Percentiles rank a stretch among this genome's conserved stretches.
Conservation (phyloP, 2,888 invertebrate species). For the Azorinus chamasolen region DNA sequence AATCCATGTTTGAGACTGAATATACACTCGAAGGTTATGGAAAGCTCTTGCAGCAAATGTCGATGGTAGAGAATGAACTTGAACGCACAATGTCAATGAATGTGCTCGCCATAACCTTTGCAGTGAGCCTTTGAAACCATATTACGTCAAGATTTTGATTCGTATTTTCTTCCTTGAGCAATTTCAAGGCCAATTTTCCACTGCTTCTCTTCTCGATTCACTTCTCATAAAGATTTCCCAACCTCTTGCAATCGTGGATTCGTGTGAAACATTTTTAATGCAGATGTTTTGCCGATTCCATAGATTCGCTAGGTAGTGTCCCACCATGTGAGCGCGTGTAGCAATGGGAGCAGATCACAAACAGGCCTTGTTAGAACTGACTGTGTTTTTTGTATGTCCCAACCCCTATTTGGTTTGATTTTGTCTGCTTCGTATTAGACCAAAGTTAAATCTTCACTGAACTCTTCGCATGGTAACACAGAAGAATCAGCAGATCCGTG, state of each 20-base stretch:
- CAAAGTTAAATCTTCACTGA: not conserved
- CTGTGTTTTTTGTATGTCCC: slow-evolving; percentile 53
- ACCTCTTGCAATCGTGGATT: not conserved
- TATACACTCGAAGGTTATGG: slow-evolving; percentile 61
- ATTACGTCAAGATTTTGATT: slow-evolving; percentile 39
- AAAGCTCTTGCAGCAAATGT: slow-evolving; percentile 64
- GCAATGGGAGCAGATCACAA: slow-evolving; percentile 35
- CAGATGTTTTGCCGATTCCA: slow-evolving; percentile 51
- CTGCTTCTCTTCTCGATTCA: not conserved
- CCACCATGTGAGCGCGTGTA: slow-evolving; percentile 64
- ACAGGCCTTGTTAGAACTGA: slow-evolving; percentile 28
- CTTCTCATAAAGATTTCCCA: not conserved
- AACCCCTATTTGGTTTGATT: slow-evolving; percentile 7
- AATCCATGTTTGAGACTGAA: slow-evolving; percentile 65
- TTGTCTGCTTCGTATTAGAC: slow-evolving; percentile 7
- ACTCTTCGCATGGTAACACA: slow-evolving; percentile 7
- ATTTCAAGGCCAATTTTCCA: slow-evolving; percentile 1
- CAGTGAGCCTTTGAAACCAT: slow-evolving; percentile 46
- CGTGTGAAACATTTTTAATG: slow-evolving; percentile 10
- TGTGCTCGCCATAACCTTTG: slow-evolving; percentile 39
- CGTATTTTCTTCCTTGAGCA: slow-evolving; percentile 36
- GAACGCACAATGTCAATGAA: slow-evolving; percentile 51
- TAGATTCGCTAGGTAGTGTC: slow-evolving; percentile 58
- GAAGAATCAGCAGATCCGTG: slow-evolving; percentile 32
- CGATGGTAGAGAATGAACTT: slow-evolving; percentile 65